Evolutionary conservation across 2,113 vertebrate genomes (phyloP).

Genomic region (Micronycteris hirsuta): DNA sequence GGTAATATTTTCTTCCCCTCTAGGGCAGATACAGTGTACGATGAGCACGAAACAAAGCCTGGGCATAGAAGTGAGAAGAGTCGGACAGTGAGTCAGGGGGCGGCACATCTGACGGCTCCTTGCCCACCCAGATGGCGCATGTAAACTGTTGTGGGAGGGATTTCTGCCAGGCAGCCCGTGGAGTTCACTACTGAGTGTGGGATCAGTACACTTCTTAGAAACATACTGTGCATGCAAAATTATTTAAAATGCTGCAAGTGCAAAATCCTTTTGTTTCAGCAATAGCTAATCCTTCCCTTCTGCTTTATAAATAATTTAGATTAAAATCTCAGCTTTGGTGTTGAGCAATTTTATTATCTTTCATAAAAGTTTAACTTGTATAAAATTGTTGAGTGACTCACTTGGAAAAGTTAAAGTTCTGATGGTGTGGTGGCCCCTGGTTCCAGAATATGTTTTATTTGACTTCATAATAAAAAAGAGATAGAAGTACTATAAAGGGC

Average conservation of each 20-base stretch:
- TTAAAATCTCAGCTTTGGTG: constrained; percentile 2
- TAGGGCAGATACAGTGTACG: constrained; percentile 72
- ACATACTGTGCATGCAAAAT: constrained; percentile 71
- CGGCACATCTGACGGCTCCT: constrained; percentile 82
- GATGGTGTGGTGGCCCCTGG: neutral
- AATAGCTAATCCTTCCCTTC: constrained; percentile 18
- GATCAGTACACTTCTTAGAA: constrained; percentile 80
- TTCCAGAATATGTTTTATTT: neutral
- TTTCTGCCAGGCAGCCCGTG: constrained; percentile 78
- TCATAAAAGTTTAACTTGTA: constrained; percentile 15
- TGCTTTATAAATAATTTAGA: constrained; percentile 29
- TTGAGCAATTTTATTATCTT: constrained; percentile 25
- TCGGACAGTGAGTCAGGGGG: constrained; percentile 81
- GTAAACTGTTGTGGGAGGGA: constrained; percentile 79
- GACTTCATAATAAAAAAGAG: neutral
- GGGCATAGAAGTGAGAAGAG: constrained; percentile 75
- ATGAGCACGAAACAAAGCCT: constrained; percentile 77
- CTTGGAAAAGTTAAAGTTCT: constrained; percentile 12
- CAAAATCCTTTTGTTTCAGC: constrained; percentile 48
- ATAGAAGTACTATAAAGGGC: neutral
- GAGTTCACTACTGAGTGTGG: constrained; percentile 79
- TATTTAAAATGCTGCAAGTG: constrained; percentile 46
- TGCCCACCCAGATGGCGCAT: constrained; percentile 80
- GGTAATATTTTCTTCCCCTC: constrained; percentile 65
- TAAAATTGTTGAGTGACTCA: neutral